Base-by-base conservation (phyloP, 2,113 vertebrate species). In the Mobula birostris region DNA sequence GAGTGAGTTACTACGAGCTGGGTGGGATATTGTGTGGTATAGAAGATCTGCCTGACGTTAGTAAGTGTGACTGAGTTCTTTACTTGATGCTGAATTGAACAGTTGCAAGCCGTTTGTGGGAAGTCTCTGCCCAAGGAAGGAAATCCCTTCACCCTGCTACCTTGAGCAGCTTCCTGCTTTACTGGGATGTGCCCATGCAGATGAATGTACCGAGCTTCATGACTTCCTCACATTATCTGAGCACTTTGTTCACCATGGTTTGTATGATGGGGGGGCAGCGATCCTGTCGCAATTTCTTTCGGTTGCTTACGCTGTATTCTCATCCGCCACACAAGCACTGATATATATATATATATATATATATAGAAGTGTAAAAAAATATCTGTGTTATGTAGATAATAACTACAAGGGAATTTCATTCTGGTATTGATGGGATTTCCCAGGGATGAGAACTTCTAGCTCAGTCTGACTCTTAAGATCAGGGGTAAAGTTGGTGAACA, bases 1-100 rank as follows among this genome's bases (percentile, higher is more conserved):
- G 90, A 72, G 90, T 70, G 90, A 19, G 90, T 90, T 90, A 90
- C 61, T 66, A n/a, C 5, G 58, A 90, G 68, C 70, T 32, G 90
- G 48, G 68, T 36, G 68, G 36, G 91, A 15, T 72, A 56, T 93
- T 74, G 70, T 27, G 70, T 48, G 29, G 61, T 32, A 17, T 68
- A 68, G 61, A 68, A n/a, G 12, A 61, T 90, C 85, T 90, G 63
- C 85, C 85, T 66, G 29, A 90, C 58, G 7, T 68, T 83, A 83
- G 5, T 17, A 15, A 90, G 85, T 90, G 85, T 32, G 85, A 90
- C 29, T 90, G 85, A 90, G n/a, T 66, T n/a, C n/a, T 17, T 88
- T 87, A 63, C 56, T 48, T 88, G 85, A 83, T 58, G 19, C 48
- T 85, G 48, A 90, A 68, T 12, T 14, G 61, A 90, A 68, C 85